Evolutionary conservation across 1,140 invertebrate species (phyloP).

Genomic region (Drosophila arawakana): DNA sequence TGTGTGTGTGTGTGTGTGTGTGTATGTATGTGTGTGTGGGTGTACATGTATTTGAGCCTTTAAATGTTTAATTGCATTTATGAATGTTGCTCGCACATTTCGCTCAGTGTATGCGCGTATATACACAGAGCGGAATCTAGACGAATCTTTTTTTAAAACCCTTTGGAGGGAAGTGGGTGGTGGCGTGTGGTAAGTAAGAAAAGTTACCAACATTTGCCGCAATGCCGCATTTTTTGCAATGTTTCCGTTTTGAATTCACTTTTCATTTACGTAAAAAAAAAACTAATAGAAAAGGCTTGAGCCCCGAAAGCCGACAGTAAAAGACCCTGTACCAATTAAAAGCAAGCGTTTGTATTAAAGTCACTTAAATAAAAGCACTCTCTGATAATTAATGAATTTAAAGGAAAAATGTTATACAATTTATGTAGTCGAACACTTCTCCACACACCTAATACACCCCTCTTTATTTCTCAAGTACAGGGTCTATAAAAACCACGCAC

Average conservation of each 20-base stretch:
- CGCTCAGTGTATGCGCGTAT: conserved; percentile 40
- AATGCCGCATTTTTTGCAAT: conserved; percentile 80
- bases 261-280: conserved; percentile 52
- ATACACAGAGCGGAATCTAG: conserved; percentile 32
- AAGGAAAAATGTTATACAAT: too few relatives aligned
- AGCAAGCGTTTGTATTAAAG: too few relatives aligned
- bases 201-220: conserved; percentile 56
- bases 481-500: too few relatives aligned
- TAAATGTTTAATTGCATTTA: conserved; percentile 59
- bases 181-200: neutral
- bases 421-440: too few relatives aligned
- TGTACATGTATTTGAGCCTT: conserved; percentile 9
- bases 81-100: conserved; percentile 34
- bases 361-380: too few relatives aligned
- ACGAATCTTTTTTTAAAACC: conserved; percentile 16
- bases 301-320: too few relatives aligned
- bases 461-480: too few relatives aligned
- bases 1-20: too few relatives aligned
- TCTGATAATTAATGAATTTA: too few relatives aligned
- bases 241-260: conserved; percentile 82
- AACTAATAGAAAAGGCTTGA: neutral
- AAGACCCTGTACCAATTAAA: too few relatives aligned
- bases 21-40: too few relatives aligned
- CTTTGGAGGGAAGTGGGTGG: neutral
- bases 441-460: too few relatives aligned